Percentiles rank a stretch among this genome's conserved stretches.
Evolutionary conservation across 2,113 vertebrate species (phyloP).

Genomic region (Synodontis membranacea): DNA sequence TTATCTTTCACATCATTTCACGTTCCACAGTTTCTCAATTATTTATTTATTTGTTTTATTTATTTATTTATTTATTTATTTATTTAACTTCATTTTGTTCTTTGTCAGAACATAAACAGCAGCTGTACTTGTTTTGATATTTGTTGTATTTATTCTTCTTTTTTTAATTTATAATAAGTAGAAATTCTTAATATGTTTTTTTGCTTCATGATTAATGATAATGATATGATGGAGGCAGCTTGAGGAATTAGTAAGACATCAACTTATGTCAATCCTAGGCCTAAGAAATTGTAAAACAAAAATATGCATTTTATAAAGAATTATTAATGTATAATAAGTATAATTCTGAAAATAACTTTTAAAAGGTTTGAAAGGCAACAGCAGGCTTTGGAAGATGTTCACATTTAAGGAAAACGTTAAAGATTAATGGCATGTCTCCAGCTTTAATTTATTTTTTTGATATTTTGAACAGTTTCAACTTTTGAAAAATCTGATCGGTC

Average conservation of each 20-base stretch:
- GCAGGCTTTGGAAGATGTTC: too few relatives aligned
- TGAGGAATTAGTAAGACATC: neutral
- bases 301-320: neutral
- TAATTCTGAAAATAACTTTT: neutral
- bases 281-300: neutral
- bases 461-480: neutral
- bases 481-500: neutral
- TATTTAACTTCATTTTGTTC: neutral
- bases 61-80: neutral
- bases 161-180: neutral
- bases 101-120: neutral
- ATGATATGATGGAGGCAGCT: neutral
- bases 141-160: neutral
- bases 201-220: neutral
- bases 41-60: neutral
- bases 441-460: slow-evolving; percentile 8
- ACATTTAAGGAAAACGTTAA: neutral
- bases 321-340: neutral
- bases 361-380: neutral
- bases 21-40: neutral
- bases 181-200: neutral
- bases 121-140: neutral
- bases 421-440: neutral
- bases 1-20: neutral
- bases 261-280: neutral